A percentile compares a stretch with the other conserved stretches of the same genome.
phyloP scores from a whole-genome alignment of 1,140 invertebrate genomes.

The Dinoponera quadriceps region DNA sequence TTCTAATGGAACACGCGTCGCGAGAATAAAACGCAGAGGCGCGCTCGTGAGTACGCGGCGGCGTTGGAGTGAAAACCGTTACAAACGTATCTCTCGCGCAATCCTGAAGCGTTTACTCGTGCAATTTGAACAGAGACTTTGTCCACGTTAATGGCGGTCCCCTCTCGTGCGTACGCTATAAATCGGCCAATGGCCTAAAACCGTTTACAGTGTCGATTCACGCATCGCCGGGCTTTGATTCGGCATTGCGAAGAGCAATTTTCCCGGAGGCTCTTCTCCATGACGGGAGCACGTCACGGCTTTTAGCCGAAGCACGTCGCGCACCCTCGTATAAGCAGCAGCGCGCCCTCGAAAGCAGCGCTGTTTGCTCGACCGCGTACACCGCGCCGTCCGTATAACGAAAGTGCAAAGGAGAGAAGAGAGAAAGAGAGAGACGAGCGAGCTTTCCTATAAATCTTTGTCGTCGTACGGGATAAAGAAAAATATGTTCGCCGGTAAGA shows the following conservation, averaged over 20 bases:
- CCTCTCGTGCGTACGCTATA: constrained; percentile 57
- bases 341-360: constrained; percentile 17
- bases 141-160: constrained; percentile 62
- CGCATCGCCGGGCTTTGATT: constrained; percentile 70
- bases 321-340: constrained; percentile 15
- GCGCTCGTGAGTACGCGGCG: not conserved
- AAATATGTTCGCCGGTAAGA: constrained; percentile 22
- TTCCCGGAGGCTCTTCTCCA: constrained; percentile 58
- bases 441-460: constrained; percentile 27
- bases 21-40: constrained; percentile 22
- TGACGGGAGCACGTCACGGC: constrained; percentile 26
- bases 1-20: constrained; percentile 27
- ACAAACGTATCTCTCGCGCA: constrained; percentile 59
- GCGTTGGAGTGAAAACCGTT: constrained; percentile 35
- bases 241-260: constrained; percentile 67
- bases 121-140: constrained; percentile 68
- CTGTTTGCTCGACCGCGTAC: not conserved
- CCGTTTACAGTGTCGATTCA: constrained; percentile 68
- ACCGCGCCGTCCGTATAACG: not conserved
- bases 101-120: constrained; percentile 39
- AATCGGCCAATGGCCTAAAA: constrained; percentile 64
- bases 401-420: not conserved
- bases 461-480: constrained; percentile 20
- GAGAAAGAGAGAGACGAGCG: not conserved
- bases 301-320: constrained; percentile 7